A percentile compares a stretch with the other conserved stretches of the same genome.
These are phyloP conservation scores for Pseudopodoces humilis DNA, from an alignment of 2,113 vertebrate species.

Conservation along the genomic window DNA sequence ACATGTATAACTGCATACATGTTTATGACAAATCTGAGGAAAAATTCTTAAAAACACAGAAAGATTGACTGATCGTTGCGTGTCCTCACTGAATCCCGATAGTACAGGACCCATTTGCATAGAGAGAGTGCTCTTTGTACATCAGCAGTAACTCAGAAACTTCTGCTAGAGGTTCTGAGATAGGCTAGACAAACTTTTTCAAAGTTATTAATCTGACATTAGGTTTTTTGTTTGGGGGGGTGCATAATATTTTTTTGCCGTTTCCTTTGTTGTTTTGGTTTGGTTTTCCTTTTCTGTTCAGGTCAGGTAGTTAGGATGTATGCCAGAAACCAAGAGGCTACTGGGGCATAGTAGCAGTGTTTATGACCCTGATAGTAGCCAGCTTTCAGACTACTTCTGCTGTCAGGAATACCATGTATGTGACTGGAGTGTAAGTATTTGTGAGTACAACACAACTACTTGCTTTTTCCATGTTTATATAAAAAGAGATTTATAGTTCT, in stretches of 20 bases:
- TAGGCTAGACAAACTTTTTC: neutral
- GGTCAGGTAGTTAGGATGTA: neutral
- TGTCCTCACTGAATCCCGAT: neutral
- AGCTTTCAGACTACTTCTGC: neutral
- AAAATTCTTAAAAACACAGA: neutral
- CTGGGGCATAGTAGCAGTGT: neutral
- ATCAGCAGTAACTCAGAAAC: neutral
- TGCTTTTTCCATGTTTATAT: neutral
- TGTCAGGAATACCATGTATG: neutral
- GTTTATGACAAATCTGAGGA: neutral
- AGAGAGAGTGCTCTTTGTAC: accelerated
- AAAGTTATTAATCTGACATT: neutral
- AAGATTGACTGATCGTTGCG: neutral
- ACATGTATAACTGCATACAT: neutral
- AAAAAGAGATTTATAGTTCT: neutral
- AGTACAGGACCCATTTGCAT: neutral
- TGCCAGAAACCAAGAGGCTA: neutral
- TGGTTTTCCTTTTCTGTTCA: neutral
- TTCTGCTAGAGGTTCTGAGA: neutral
- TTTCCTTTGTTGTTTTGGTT: neutral
- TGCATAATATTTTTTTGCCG: neutral
- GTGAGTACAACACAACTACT: neutral
- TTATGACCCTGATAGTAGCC: neutral
- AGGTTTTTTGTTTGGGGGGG: accelerated
- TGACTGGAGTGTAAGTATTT: neutral